Conservation (phyloP, 2,797 vertebrate species). For the Sebastes elongatus region DNA sequence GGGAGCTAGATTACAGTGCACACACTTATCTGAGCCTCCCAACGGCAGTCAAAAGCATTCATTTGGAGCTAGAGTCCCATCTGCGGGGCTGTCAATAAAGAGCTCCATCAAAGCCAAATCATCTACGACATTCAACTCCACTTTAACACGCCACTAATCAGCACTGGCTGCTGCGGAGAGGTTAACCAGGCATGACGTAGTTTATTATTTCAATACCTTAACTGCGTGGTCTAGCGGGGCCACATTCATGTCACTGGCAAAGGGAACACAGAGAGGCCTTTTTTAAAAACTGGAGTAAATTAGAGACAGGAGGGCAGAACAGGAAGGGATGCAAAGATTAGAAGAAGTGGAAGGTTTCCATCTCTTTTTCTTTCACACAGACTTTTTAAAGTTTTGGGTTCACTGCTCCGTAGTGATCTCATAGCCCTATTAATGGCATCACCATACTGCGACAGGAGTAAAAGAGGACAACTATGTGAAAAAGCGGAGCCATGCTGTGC, state of each 20-base stretch:
- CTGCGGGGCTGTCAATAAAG: constrained; percentile 45
- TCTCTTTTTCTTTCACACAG: constrained; percentile 5
- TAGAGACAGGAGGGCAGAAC: constrained; percentile 46
- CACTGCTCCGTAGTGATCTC: constrained; percentile 32
- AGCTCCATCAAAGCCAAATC: constrained; percentile 48
- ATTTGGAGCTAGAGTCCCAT: constrained; percentile 40
- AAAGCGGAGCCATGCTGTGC: constrained; percentile 7
- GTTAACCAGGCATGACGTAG: constrained; percentile 60
- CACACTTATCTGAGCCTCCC: constrained; percentile 19
- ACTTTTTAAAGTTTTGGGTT: constrained; percentile 15
- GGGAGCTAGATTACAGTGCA: constrained; percentile 56
- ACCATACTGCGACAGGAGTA: constrained; percentile 13
- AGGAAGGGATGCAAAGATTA: constrained; percentile 69
- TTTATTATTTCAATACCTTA: constrained; percentile 66
- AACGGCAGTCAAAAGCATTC: constrained; percentile 35
- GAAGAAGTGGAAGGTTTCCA: constrained; percentile 44
- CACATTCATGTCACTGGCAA: constrained; percentile 50
- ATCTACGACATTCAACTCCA: constrained; percentile 20
- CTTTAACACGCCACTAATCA: constrained; percentile 57
- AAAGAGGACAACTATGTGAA: not conserved
- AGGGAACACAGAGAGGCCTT: constrained; percentile 65
- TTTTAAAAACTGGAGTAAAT: constrained; percentile 53
- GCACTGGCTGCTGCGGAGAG: constrained; percentile 39
- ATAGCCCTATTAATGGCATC: constrained; percentile 31
- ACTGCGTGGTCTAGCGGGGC: constrained; percentile 51